These are phyloP conservation scores for Poecilia latipinna DNA, from an alignment of 2,113 vertebrate genomes.

Conservation along the genomic window DNA sequence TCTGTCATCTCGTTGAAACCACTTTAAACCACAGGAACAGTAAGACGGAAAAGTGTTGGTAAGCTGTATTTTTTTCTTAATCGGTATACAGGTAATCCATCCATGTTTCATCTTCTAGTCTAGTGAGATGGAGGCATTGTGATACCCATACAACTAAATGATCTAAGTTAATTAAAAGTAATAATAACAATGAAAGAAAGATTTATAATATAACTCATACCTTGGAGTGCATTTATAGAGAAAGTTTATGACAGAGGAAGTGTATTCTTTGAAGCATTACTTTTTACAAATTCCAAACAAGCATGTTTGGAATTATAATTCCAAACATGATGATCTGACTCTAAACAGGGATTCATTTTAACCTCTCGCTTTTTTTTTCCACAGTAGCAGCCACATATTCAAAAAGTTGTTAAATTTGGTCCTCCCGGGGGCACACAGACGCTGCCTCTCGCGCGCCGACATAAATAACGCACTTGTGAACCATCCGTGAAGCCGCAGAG, in stretches of 20 bases:
- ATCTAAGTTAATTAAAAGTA: neutral
- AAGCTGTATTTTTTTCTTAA: too few relatives aligned
- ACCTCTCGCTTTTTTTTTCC: neutral
- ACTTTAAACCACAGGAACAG: too few relatives aligned
- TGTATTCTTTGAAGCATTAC: neutral
- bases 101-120: too few relatives aligned
- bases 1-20: too few relatives aligned
- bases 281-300: neutral
- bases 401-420: conserved; percentile 10
- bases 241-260: neutral
- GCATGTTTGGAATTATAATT: neutral
- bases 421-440: conserved; percentile 26
- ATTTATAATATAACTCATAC: neutral
- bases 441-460: conserved; percentile 10
- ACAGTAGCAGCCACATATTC: conserved; percentile 25
- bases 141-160: neutral
- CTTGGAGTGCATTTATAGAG: neutral
- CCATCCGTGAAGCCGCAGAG: conserved; percentile 41
- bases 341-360: conserved; percentile 47
- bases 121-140: neutral
- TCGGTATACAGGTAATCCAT: too few relatives aligned
- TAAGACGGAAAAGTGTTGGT: too few relatives aligned
- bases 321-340: conserved; percentile 44
- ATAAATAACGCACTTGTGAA: conserved; percentile 48
- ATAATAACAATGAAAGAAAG: too few relatives aligned